A percentile compares a stretch with the other conserved stretches of the same genome.
Conservation (phyloP, 2,797 vertebrate genomes). For the Oreochromis mossambicus region DNA sequence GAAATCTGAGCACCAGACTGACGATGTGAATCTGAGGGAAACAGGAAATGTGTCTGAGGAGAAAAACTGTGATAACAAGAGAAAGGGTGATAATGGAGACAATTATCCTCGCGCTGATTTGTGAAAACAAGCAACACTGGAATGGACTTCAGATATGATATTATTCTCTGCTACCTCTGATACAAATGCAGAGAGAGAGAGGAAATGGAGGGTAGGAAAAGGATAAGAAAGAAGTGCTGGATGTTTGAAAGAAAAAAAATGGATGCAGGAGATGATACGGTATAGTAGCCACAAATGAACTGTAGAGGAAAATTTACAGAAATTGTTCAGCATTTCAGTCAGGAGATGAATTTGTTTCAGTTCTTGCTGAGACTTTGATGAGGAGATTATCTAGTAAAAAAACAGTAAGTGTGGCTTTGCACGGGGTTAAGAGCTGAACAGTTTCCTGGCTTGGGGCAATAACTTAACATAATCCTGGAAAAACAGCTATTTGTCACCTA, state of each 20-base stretch:
- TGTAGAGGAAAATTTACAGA: not conserved
- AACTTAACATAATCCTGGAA: not conserved
- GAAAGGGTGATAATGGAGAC: slow-evolving; percentile 33
- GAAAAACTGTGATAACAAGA: slow-evolving; percentile 38
- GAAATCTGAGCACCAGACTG: slow-evolving; percentile 32
- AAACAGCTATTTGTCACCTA: not conserved
- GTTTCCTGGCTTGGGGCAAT: not conserved
- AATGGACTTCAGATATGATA: slow-evolving; percentile 26
- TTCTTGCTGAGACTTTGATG: not conserved
- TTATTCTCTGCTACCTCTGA: not conserved
- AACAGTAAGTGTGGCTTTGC: not conserved
- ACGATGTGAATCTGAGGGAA: not conserved
- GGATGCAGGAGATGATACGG: not conserved
- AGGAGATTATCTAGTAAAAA: not conserved
- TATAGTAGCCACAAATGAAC: not conserved
- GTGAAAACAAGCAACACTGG: slow-evolving; percentile 37
- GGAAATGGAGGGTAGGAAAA: not conserved
- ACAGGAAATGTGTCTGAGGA: slow-evolving; percentile 56
- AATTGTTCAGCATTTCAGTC: not conserved
- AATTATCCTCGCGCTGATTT: slow-evolving; percentile 25
- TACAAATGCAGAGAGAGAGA: not conserved
- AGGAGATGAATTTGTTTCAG: not conserved
- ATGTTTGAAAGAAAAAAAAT: not conserved
- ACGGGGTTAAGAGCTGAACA: not conserved
- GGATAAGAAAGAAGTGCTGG: not conserved